These are phyloP conservation scores for Arenaria interpres DNA, from an alignment of 2,113 vertebrate species.

Conservation along the genomic window DNA sequence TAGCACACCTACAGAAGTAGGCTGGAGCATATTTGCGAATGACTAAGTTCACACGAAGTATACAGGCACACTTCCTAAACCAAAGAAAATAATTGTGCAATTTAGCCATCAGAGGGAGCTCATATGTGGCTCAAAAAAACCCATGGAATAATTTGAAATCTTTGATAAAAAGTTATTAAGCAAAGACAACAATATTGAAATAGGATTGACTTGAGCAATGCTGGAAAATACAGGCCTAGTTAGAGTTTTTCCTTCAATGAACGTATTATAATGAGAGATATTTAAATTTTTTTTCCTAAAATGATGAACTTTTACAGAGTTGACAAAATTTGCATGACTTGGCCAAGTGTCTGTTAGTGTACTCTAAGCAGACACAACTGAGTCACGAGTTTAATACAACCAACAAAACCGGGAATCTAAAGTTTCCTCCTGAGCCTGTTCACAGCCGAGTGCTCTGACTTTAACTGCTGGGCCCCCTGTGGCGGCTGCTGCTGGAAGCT, in stretches of 20 bases:
- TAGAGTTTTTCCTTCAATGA: not conserved
- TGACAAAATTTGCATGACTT: not conserved
- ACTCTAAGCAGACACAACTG: not conserved
- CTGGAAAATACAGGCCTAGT: not conserved
- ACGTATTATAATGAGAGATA: not conserved
- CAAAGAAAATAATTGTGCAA: not conserved
- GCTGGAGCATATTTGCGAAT: not conserved
- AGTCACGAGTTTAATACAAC: not conserved
- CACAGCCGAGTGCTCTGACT: not conserved
- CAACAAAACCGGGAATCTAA: not conserved
- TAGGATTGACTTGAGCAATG: not conserved
- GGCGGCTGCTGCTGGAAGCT: not conserved
- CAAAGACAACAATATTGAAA: not conserved
- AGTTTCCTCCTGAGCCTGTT: not conserved
- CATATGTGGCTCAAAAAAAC: not conserved
- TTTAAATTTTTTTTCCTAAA: not conserved
- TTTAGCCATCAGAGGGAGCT: slow-evolving; percentile 59
- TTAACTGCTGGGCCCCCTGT: not conserved
- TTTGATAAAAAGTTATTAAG: not conserved
- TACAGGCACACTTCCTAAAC: not conserved
- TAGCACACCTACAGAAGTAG: not conserved
- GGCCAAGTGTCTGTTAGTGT: not conserved
- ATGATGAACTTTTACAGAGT: not conserved
- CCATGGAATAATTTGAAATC: not conserved
- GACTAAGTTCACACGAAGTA: not conserved